Evolutionary conservation across 2,113 vertebrate genomes (phyloP).

Genomic region (Oriolus oriolus): DNA sequence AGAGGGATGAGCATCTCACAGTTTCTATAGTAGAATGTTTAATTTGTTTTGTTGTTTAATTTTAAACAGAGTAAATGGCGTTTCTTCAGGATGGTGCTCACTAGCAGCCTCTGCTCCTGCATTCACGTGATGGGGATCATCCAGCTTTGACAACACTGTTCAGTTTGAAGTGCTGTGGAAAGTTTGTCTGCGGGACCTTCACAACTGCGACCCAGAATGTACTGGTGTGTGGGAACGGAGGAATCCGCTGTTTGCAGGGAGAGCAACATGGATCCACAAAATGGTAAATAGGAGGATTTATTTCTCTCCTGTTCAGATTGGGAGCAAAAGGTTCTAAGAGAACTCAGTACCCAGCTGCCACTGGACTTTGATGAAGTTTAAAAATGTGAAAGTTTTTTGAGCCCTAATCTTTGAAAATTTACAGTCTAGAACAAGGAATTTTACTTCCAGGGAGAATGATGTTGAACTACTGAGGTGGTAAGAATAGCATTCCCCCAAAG

Average conservation of each 20-base stretch:
- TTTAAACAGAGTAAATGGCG: background rate
- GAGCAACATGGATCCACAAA: constrained; percentile 67
- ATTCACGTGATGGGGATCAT: rapidly evolving
- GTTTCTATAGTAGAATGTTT: rapidly evolving
- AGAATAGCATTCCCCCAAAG: background rate
- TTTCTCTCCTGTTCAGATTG: background rate
- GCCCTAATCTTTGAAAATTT: background rate
- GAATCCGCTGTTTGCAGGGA: constrained; percentile 55
- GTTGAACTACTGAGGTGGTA: background rate
- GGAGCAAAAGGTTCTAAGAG: background rate
- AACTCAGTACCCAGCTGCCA: background rate
- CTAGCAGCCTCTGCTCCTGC: background rate
- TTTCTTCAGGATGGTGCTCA: background rate
- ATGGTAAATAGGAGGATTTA: constrained; percentile 63
- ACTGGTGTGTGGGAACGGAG: constrained; percentile 80
- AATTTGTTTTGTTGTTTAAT: background rate
- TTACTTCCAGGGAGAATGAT: background rate
- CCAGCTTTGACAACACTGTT: background rate
- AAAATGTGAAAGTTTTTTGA: background rate
- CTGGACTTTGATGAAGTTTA: background rate
- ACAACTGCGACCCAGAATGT: constrained; percentile 71
- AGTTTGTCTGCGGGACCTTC: background rate
- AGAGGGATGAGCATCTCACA: background rate
- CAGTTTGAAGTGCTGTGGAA: background rate
- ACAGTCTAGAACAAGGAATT: background rate